Evolutionary conservation across 2,888 invertebrate genomes (phyloP).

Genomic region (Lydus trimaculatus): DNA sequence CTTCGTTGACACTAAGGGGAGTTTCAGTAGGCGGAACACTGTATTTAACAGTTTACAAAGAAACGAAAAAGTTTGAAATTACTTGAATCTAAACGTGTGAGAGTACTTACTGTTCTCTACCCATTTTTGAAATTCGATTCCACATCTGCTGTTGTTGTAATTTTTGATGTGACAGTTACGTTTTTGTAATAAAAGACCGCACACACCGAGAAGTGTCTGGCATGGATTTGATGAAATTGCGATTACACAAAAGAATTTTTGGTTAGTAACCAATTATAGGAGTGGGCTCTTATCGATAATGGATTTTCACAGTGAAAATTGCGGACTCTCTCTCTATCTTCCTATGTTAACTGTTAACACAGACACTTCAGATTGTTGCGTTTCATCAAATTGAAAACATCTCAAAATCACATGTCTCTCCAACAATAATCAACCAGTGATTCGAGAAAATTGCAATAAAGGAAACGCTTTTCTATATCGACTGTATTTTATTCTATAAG

Average conservation of each 20-base stretch:
- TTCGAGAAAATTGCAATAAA: not conserved
- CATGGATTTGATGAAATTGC: not conserved
- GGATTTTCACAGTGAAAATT: not conserved
- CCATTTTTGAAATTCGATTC: constrained; percentile 14
- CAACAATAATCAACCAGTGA: not conserved
- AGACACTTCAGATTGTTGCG: too few species aligned
- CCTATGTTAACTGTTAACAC: too few species aligned
- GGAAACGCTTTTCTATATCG: not conserved
- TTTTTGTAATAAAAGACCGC: constrained; percentile 27
- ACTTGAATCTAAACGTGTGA: not conserved
- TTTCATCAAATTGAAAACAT: too few species aligned
- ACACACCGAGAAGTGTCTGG: not conserved
- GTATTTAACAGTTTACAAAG: not conserved
- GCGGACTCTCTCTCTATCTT: not conserved
- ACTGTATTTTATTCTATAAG: constrained; percentile 8
- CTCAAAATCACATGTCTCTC: constrained; percentile 2
- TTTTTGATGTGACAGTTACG: constrained; percentile 43
- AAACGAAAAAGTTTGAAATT: not conserved
- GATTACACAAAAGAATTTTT: constrained; percentile 5
- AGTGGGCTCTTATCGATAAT: constrained; percentile 5
- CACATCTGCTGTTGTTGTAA: constrained; percentile 6
- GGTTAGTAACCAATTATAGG: not conserved
- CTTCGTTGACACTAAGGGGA: not conserved
- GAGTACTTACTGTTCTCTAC: too few species aligned
- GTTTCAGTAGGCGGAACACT: not conserved